These are phyloP conservation scores for Agrochola lychnidis DNA, from an alignment of 2,888 invertebrate genomes.

Conservation along the genomic window DNA sequence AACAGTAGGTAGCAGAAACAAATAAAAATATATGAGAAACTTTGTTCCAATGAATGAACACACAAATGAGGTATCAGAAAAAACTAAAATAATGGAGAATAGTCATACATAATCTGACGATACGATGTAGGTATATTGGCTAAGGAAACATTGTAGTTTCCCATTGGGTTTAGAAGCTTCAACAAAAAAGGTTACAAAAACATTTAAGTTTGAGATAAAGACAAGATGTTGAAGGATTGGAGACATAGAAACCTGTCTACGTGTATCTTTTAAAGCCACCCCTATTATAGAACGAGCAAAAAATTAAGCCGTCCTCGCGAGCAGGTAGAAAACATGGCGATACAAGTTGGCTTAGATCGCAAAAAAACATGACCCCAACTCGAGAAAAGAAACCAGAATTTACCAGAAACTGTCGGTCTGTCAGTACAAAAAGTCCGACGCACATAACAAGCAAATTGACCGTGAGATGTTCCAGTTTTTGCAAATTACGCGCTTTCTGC, in stretches of 20 bases:
- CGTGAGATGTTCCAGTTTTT: slow-evolving; percentile 76
- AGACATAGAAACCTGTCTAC: slow-evolving; percentile 54
- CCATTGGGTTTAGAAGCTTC: slow-evolving; percentile 1
- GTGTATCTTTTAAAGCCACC: slow-evolving; percentile 44
- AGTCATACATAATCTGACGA: neutral
- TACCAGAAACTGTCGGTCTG: slow-evolving; percentile 66
- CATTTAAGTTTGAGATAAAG: slow-evolving; percentile 26
- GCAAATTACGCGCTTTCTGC: slow-evolving; percentile 68
- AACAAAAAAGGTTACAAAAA: slow-evolving; percentile 31
- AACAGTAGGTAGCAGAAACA: neutral
- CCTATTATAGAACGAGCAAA: slow-evolving; percentile 60
- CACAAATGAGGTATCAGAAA: slow-evolving; percentile 25
- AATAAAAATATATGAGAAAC: slow-evolving; percentile 35
- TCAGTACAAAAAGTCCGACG: slow-evolving; percentile 70
- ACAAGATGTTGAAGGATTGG: slow-evolving; percentile 23
- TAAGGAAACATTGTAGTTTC: neutral
- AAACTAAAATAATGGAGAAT: slow-evolving; percentile 20
- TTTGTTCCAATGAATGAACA: slow-evolving; percentile 45
- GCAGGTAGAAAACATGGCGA: slow-evolving; percentile 65
- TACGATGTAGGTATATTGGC: neutral
- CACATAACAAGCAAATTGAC: slow-evolving; percentile 74
- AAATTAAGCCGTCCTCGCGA: slow-evolving; percentile 57
- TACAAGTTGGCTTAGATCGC: slow-evolving; percentile 61
- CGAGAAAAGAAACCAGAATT: slow-evolving; percentile 72
- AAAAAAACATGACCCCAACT: slow-evolving; percentile 72